A percentile compares a stretch with the other conserved stretches of the same genome.
These are phyloP conservation scores for Pycnonotus jocosus DNA, from an alignment of 2,113 vertebrate species.

Conservation along the genomic window DNA sequence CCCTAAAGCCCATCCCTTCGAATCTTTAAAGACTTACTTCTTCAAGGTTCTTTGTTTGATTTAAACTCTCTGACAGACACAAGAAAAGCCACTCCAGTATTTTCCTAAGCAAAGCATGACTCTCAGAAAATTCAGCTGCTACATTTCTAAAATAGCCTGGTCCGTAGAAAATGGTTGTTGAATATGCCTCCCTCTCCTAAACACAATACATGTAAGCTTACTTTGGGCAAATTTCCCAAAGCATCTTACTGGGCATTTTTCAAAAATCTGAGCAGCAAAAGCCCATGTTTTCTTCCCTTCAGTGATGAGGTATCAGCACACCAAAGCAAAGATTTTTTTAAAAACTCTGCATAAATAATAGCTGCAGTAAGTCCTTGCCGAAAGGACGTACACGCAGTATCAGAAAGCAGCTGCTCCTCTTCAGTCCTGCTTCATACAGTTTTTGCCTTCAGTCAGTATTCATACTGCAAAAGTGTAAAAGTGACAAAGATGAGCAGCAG, in stretches of 20 bases:
- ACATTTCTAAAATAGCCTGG: background rate
- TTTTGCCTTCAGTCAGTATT: background rate
- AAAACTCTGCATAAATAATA: background rate
- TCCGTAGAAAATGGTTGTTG: background rate
- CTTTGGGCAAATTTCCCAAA: background rate
- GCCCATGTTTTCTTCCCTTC: background rate
- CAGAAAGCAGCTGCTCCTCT: background rate
- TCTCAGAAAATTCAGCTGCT: background rate
- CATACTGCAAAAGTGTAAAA: background rate
- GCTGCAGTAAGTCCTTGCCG: background rate
- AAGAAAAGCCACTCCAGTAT: background rate
- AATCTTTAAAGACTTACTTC: background rate
- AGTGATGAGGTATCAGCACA: background rate
- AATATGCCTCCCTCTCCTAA: background rate
- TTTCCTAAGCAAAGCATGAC: background rate
- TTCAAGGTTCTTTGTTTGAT: background rate
- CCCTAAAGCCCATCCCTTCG: background rate
- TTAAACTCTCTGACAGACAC: background rate
- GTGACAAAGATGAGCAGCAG: background rate
- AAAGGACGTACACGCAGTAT: background rate
- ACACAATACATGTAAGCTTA: background rate
- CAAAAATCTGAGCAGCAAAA: background rate
- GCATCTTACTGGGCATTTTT: background rate
- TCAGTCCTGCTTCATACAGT: background rate
- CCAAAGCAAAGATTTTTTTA: background rate